These are phyloP conservation scores for Semnornis frantzii DNA, from an alignment of 2,113 vertebrate genomes.

Conservation along the genomic window DNA sequence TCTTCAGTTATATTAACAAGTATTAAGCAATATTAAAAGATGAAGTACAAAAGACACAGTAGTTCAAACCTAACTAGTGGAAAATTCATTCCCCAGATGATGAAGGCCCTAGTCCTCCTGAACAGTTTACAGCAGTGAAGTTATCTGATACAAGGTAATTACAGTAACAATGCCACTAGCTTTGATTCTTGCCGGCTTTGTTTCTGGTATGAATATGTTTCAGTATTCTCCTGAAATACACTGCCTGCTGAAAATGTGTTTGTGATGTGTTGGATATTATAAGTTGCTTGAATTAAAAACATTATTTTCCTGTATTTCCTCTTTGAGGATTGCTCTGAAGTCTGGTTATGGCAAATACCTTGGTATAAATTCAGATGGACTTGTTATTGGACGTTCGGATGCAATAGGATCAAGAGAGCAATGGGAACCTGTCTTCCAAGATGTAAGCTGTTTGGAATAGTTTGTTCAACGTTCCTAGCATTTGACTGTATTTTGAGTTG, in stretches of 20 bases:
- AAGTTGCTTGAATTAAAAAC: neutral
- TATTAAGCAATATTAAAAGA: neutral
- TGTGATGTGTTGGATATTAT: neutral
- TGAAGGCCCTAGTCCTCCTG: constrained; percentile 93
- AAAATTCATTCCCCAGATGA: constrained; percentile 76
- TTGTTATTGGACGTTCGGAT: constrained; percentile 92
- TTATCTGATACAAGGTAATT: constrained; percentile 91
- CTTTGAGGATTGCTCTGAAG: constrained; percentile 90
- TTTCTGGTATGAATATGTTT: neutral
- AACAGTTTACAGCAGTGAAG: constrained; percentile 95
- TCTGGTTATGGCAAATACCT: constrained; percentile 98
- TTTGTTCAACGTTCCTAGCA: neutral
- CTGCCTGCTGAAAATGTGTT: neutral
- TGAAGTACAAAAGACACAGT: too few species aligned
- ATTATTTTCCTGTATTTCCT: neutral
- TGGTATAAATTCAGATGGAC: constrained; percentile 93
- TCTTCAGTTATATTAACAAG: neutral
- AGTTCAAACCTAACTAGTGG: too few species aligned
- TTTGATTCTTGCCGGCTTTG: neutral
- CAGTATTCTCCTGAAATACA: neutral
- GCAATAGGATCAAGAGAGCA: constrained; percentile 96
- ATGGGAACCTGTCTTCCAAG: constrained; percentile 95
- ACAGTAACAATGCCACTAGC: neutral
- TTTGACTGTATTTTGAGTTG: neutral
- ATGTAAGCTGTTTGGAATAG: constrained; percentile 78